Evolutionary conservation across 2,113 vertebrate species (phyloP).

Genomic region (Oncorhynchus mykiss): DNA sequence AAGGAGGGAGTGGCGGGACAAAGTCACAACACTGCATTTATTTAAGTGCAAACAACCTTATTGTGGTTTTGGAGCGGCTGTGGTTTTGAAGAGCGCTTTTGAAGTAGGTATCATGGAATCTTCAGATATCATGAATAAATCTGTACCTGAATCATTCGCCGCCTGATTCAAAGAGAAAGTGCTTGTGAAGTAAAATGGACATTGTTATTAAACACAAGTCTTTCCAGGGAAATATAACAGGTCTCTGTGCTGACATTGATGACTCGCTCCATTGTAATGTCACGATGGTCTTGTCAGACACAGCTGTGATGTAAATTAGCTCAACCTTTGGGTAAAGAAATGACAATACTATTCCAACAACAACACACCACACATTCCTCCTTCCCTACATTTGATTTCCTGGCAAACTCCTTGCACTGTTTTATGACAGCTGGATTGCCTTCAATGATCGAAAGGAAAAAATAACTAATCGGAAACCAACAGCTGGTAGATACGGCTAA

Average conservation of each 20-base stretch:
- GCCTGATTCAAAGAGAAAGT: too few species aligned
- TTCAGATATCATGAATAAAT: conserved; percentile 4
- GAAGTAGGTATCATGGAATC: neutral
- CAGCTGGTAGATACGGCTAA: conserved; percentile 25
- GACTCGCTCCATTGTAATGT: conserved; percentile 53
- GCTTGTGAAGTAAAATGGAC: conserved; percentile 44
- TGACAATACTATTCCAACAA: conserved; percentile 52
- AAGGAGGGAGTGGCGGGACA: neutral
- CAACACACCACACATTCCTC: conserved; percentile 40
- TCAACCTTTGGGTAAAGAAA: conserved; percentile 53
- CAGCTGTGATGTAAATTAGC: conserved; percentile 59
- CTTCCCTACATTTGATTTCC: neutral
- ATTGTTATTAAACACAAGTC: conserved; percentile 47
- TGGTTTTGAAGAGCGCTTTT: neutral
- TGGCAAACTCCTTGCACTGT: neutral
- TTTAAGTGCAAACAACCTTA: conserved; percentile 6
- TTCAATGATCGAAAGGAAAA: neutral
- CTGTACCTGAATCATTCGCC: neutral
- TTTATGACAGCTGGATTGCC: neutral
- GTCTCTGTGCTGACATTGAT: conserved; percentile 53
- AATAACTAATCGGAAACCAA: conserved; percentile 15
- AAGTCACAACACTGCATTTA: neutral
- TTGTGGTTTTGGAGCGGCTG: neutral
- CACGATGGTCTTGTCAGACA: conserved; percentile 42
- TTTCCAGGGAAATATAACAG: conserved; percentile 47